phyloP scores from a whole-genome alignment of 2,797 vertebrate genomes.

The Cyclura pinguis region DNA sequence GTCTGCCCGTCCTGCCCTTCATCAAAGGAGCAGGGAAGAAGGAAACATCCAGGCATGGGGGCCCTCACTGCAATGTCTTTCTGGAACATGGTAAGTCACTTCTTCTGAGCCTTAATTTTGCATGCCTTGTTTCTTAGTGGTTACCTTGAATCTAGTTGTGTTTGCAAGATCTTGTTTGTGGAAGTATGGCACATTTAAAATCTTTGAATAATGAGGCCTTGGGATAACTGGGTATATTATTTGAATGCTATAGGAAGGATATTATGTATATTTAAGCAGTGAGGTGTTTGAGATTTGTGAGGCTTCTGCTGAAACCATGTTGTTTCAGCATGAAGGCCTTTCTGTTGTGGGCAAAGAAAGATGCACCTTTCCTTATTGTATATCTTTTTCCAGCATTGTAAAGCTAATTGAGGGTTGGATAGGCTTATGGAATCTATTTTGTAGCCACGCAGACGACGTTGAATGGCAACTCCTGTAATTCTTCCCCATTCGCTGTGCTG shows the following conservation, averaged over 20 bases:
- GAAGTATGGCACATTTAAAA: background rate
- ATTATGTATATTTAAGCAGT: background rate
- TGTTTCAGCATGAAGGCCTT: background rate
- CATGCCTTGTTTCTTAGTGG: background rate
- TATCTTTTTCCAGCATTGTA: background rate
- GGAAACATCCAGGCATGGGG: conserved; percentile 90
- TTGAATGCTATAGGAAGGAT: background rate
- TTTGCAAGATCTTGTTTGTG: background rate
- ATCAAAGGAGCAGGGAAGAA: conserved; percentile 92
- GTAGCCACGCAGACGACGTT: background rate
- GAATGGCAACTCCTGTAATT: background rate
- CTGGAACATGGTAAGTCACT: conserved; percentile 92
- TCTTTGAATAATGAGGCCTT: background rate
- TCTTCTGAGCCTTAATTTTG: background rate
- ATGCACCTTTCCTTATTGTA: background rate
- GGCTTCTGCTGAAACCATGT: background rate
- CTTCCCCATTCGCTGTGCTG: background rate
- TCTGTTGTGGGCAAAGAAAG: background rate
- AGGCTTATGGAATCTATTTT: background rate
- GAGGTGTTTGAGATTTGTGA: background rate
- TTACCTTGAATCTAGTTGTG: background rate
- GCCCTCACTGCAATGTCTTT: conserved; percentile 92
- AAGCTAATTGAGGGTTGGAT: background rate
- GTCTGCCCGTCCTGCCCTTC: conserved; percentile 93
- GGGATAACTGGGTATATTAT: background rate